Evolutionary conservation across 1,140 invertebrate species (phyloP), one percentile per base, ranked within the genome.

Genomic region (Pectinophora gossypiella): DNA sequence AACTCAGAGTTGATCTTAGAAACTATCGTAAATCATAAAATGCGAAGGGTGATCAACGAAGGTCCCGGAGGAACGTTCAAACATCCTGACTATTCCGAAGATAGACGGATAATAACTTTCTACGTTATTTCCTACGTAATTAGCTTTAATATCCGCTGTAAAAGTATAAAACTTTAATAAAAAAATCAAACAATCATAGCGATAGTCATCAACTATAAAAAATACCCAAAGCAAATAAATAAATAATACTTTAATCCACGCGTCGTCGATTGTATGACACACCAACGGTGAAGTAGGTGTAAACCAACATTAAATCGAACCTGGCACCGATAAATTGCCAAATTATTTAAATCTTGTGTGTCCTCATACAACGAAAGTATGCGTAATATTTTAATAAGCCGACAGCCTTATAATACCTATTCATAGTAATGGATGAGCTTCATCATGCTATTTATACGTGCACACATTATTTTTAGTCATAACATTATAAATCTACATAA

Each of bases 11-110:
- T n/a, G n/a, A n/a, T 76, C 51, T 62, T 66, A 62, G 63, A 59
- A 72, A 61, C 36, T 52, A 51, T 58, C 61, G 61, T 82, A 82
- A 82, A 79, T 82, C 72, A 79, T 63, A 68, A 59, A 72, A 75
- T 72, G 54, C 59, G 66, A 32, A 32, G 27, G 27, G 27, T 32
- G 27, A 3, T 32, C 27, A 32, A n/a, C n/a, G n/a, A n/a, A n/a
- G n/a, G n/a, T n/a, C n/a, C n/a, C n/a, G n/a, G n/a, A n/a, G n/a
- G n/a, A n/a, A n/a, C n/a, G n/a, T n/a, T n/a, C n/a, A n/a, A n/a
- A n/a, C n/a, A n/a, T n/a, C n/a, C n/a, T n/a, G n/a, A n/a, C n/a
- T n/a, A n/a, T n/a, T n/a, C n/a, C n/a, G n/a, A n/a, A n/a, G n/a
- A n/a, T n/a, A n/a, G n/a, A n/a, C n/a, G n/a, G n/a, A n/a, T n/a